A percentile compares a stretch with the other conserved stretches of the same genome.
These are phyloP conservation scores for Criorhina ranunculi DNA, from an alignment of 2,888 invertebrate genomes.

Conservation along the genomic window DNA sequence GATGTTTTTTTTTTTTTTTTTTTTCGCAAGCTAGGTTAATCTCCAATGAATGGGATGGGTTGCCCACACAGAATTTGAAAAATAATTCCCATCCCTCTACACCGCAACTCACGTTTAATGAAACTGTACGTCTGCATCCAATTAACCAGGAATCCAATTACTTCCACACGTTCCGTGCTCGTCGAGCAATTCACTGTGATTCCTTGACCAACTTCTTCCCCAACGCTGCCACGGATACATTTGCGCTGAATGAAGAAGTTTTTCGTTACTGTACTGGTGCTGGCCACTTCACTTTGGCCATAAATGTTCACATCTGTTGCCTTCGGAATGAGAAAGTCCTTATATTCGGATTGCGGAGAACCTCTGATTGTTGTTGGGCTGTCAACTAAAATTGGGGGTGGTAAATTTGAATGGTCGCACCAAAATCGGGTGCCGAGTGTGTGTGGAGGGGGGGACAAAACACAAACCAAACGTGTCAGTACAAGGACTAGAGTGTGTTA, in stretches of 20 bases:
- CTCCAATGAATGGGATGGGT: slow-evolving; percentile 21
- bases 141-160: slow-evolving; percentile 88
- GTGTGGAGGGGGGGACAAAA: slow-evolving; percentile 2
- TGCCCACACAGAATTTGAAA: slow-evolving; percentile 6
- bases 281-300: slow-evolving; percentile 26
- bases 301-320: slow-evolving; percentile 55
- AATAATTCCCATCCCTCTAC: slow-evolving; percentile 19
- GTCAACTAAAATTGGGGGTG: slow-evolving; percentile 51
- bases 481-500: slow-evolving; percentile 59
- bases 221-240: slow-evolving; percentile 77
- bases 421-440: not conserved
- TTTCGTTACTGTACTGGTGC: slow-evolving; percentile 27
- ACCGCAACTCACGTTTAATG: slow-evolving; percentile 88
- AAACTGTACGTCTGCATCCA: slow-evolving; percentile 89
- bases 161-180: slow-evolving; percentile 81
- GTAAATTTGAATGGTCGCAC: slow-evolving; percentile 51
- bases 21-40: slow-evolving; percentile 35
- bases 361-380: slow-evolving; percentile 27
- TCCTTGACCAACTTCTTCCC: slow-evolving; percentile 80
- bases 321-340: slow-evolving; percentile 64
- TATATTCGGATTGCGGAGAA: slow-evolving; percentile 12
- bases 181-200: slow-evolving; percentile 81
- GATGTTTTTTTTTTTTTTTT: too few relatives aligned
- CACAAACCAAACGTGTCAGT: slow-evolving; percentile 58
- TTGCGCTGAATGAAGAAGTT: slow-evolving; percentile 80